These are phyloP conservation scores for Scortum barcoo DNA, from an alignment of 2,113 vertebrate species.

Conservation along the genomic window DNA sequence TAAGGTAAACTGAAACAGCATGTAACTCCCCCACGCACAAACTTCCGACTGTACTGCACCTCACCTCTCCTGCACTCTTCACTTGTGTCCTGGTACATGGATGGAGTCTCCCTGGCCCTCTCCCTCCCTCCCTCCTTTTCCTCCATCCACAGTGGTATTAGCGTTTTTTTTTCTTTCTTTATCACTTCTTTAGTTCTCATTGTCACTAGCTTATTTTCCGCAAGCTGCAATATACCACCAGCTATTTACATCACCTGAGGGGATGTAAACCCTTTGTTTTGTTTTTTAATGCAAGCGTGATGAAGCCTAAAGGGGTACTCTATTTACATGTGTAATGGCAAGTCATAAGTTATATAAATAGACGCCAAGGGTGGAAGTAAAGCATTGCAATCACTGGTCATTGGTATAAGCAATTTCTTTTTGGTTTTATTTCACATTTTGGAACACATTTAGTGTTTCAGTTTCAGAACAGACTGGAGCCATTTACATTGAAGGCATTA, in stretches of 20 bases:
- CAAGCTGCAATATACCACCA: constrained; percentile 79
- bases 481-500: background rate
- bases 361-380: constrained; percentile 36
- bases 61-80: constrained; percentile 68
- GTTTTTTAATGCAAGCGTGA: constrained; percentile 1
- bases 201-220: constrained; percentile 71
- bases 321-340: background rate
- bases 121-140: constrained; percentile 45
- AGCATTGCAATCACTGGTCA: background rate
- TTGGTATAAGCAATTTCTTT: background rate
- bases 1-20: constrained; percentile 96
- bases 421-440: background rate
- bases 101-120: constrained; percentile 59
- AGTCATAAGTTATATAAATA: constrained; percentile 2
- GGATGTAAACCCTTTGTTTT: constrained; percentile 2
- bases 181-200: constrained; percentile 58
- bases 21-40: constrained; percentile 74
- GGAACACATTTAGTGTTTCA: background rate
- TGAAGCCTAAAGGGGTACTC: background rate
- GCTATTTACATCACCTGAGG: constrained; percentile 13
- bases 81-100: constrained; percentile 74
- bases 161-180: constrained; percentile 41
- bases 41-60: constrained; percentile 64
- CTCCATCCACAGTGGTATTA: constrained; percentile 48
- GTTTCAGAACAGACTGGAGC: background rate